phyloP scores from a whole-genome alignment of 2,888 invertebrate species.

The Philhelius pedissequus region DNA sequence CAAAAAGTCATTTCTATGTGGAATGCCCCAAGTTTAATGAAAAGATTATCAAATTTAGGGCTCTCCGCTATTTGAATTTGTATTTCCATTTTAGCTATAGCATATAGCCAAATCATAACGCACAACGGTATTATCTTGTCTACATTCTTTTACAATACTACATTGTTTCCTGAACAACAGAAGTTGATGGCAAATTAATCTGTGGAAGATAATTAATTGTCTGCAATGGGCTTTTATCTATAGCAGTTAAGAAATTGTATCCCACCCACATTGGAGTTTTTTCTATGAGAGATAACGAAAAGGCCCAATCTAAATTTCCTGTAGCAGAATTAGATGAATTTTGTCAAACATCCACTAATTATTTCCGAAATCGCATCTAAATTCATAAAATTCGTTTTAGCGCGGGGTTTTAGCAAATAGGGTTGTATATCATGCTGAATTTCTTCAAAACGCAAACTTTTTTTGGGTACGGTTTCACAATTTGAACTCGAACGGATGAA shows the following conservation, averaged over 20 bases:
- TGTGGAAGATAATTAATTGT: constrained; percentile 72
- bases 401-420: neutral
- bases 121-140: neutral
- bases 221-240: constrained; percentile 59
- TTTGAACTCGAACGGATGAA: neutral
- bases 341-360: neutral
- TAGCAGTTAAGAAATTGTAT: constrained; percentile 7
- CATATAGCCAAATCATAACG: neutral
- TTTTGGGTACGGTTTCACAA: neutral
- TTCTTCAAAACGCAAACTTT: neutral
- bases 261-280: constrained; percentile 24
- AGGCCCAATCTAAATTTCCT: constrained; percentile 10
- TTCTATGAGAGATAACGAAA: neutral
- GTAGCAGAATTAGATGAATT: neutral
- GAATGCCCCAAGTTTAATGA: neutral
- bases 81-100: neutral
- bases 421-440: neutral
- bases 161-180: constrained; percentile 71
- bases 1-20: neutral
- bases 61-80: neutral
- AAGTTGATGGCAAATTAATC: constrained; percentile 73
- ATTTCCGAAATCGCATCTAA: neutral
- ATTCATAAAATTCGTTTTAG: neutral
- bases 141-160: constrained; percentile 68
- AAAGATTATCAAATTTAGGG: neutral